Evolutionary conservation across 37 sponge, comb jelly and placozoan genomes (phyloP).

Genomic region (Petrosia ficiformis): DNA sequence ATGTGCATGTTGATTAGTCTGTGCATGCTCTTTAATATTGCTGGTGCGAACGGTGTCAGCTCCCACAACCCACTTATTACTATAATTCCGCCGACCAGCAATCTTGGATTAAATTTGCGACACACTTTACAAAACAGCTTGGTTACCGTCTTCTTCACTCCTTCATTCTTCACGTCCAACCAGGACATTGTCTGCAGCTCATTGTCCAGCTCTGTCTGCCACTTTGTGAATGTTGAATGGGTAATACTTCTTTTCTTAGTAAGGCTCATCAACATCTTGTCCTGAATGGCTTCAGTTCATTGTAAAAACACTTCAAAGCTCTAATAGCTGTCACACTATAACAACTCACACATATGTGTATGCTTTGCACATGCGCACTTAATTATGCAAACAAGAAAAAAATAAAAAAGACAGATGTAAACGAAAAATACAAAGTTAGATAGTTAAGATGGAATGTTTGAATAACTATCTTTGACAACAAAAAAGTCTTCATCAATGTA

Average conservation of each 20-base stretch:
- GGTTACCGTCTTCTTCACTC: conserved; percentile 27
- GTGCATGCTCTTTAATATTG: conserved; percentile 62
- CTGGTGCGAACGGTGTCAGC: conserved; percentile 64
- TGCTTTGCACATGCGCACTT: background rate
- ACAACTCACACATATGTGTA: no score
- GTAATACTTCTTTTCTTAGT: background rate
- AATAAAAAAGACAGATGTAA: background rate
- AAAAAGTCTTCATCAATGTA: no score
- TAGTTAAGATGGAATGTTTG: no score
- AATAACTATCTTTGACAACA: no score
- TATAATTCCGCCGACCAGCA: conserved; percentile 35
- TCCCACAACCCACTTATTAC: conserved; percentile 50
- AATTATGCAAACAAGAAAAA: background rate
- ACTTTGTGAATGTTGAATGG: background rate
- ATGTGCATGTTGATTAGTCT: conserved; percentile 43
- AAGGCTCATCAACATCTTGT: background rate
- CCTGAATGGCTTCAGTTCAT: conserved; percentile 3
- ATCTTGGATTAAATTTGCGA: conserved; percentile 31
- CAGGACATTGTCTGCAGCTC: conserved; percentile 39
- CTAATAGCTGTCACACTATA: background rate
- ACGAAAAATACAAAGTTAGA: background rate
- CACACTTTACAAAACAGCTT: conserved; percentile 40
- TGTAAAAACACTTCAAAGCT: background rate
- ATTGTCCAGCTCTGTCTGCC: conserved; percentile 6
- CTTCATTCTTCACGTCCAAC: conserved; percentile 28